Evolutionary conservation across 2,113 vertebrate genomes (phyloP).

Genomic region (Chionomys nivalis): DNA sequence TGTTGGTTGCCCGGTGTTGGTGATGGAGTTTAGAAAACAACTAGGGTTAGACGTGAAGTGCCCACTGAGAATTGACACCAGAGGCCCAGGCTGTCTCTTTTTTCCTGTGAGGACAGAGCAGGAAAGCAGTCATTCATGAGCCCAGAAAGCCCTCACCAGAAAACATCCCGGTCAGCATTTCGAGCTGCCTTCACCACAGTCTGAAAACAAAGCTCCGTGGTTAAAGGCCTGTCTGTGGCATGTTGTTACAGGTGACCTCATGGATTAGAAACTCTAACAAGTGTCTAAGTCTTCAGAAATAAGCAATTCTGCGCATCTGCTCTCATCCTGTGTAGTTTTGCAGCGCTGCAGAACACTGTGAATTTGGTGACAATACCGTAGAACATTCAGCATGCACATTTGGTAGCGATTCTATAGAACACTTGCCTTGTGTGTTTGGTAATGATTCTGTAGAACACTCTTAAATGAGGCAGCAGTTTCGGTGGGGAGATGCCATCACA

Average conservation of each 20-base stretch:
- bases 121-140: neutral
- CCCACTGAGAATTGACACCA: neutral
- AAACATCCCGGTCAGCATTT: neutral
- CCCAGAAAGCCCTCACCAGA: neutral
- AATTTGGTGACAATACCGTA: neutral
- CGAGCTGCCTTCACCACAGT: neutral
- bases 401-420: neutral
- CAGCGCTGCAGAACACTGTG: neutral
- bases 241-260: neutral
- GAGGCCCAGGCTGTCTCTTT: neutral
- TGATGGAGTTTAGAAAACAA: neutral
- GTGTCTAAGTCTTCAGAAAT: neutral
- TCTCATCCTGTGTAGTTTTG: neutral
- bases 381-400: neutral
- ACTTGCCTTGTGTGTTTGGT: no score
- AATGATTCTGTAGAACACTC: neutral
- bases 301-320: neutral
- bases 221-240: neutral
- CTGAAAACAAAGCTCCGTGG: neutral
- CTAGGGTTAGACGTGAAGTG: neutral
- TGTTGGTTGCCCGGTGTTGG: neutral
- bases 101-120: neutral
- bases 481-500: neutral
- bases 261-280: neutral
- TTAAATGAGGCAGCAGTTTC: neutral